Conservation (phyloP, 30 jellyfish, hydroid and myxozoan genomes). For the Aurelia aurita complex sp. Pacific region DNA sequence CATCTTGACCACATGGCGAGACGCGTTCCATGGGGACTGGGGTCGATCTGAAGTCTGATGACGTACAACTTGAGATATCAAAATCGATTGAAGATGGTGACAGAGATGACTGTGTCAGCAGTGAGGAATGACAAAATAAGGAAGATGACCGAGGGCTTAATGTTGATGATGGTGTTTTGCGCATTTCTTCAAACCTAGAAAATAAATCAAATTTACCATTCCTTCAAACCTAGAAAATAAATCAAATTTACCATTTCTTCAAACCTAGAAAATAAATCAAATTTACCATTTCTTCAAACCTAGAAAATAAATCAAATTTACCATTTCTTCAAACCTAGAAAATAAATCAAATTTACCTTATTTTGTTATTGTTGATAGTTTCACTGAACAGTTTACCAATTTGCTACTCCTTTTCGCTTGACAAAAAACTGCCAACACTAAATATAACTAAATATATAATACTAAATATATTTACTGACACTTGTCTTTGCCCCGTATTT, state of each 20-base stretch:
- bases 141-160: conserved; percentile 72
- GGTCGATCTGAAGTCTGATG: conserved; percentile 59
- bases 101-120: conserved; percentile 62
- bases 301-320: neutral
- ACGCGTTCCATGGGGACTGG: conserved; percentile 65
- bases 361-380: too few species aligned
- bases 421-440: too few species aligned
- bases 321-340: conserved; percentile 47
- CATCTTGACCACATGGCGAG: conserved; percentile 86
- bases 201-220: neutral
- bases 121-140: conserved; percentile 65
- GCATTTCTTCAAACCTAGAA: conserved; percentile 48
- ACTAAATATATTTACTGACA: too few species aligned
- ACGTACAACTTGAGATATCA: conserved; percentile 57
- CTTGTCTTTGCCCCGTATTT: too few species aligned
- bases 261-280: conserved; percentile 20
- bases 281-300: conserved; percentile 40
- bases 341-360: neutral
- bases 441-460: too few species aligned
- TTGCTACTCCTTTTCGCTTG: too few species aligned
- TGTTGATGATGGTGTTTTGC: conserved; percentile 57
- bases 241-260: conserved; percentile 14
- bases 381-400: too few species aligned
- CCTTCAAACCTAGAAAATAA: conserved; percentile 43
- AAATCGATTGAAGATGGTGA: conserved; percentile 71